Conservation (phyloP, 2,797 vertebrate genomes). For the Micropoecilia bifurca region DNA sequence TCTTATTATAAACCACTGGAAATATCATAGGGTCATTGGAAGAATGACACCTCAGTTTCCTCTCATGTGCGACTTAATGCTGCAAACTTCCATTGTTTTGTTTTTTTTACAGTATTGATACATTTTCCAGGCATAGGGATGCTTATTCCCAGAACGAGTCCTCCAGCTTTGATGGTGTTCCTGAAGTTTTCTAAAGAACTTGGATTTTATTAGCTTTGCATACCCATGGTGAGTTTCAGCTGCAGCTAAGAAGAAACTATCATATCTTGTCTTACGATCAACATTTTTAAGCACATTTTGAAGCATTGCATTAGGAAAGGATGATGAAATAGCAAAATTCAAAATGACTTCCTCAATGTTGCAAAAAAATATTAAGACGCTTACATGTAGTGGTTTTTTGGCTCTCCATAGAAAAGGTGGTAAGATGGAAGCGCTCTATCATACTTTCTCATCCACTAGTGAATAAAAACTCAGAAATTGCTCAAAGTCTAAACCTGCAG, state of each 20-base stretch:
- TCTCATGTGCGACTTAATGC: background rate
- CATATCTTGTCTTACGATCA: no score
- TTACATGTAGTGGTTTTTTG: no score
- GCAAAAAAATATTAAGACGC: no score
- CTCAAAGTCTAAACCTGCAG: no score
- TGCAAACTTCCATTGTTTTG: background rate
- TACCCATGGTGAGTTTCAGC: background rate
- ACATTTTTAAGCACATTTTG: no score
- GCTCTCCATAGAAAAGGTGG: no score
- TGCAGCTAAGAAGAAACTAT: background rate
- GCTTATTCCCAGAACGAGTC: background rate
- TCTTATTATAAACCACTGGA: conserved; percentile 27
- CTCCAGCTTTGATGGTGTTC: background rate
- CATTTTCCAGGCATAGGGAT: background rate
- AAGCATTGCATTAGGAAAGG: no score
- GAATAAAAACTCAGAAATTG: no score
- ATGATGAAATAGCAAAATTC: no score
- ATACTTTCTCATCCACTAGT: no score
- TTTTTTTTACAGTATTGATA: background rate
- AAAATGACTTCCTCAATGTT: no score
- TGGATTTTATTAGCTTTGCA: background rate
- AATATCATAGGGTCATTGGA: conserved; percentile 28
- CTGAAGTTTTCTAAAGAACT: background rate
- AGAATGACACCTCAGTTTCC: conserved; percentile 37
- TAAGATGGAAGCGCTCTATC: no score